These are phyloP conservation scores for Lucifuga dentata DNA, from an alignment of 2,113 vertebrate species.

Conservation along the genomic window DNA sequence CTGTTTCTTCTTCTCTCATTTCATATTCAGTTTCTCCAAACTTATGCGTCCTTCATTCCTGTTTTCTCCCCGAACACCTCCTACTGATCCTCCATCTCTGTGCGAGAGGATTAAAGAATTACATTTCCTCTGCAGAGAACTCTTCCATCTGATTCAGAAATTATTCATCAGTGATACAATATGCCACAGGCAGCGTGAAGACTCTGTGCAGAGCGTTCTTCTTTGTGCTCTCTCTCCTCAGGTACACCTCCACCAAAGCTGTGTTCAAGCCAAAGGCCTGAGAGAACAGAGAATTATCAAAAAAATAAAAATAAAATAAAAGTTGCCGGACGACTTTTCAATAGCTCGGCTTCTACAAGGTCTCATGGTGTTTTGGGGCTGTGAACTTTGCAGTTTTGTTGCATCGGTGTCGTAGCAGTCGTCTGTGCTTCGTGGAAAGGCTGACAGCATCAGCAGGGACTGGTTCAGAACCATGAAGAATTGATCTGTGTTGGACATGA, in stretches of 20 bases:
- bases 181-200: constrained; percentile 7
- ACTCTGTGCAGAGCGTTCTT: constrained; percentile 6
- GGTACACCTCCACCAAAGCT: not conserved
- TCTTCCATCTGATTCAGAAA: constrained; percentile 39
- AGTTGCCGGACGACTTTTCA: not conserved
- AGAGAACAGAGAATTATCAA: not conserved
- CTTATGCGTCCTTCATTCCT: constrained; percentile 1
- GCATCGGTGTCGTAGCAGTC: constrained; percentile 6
- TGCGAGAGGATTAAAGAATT: constrained; percentile 19
- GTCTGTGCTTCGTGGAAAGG: constrained; percentile 12
- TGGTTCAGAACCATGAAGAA: constrained; percentile 54
- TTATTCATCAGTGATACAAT: constrained; percentile 52
- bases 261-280: not conserved
- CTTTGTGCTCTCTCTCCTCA: not conserved
- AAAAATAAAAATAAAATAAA: not conserved
- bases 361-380: constrained; percentile 28
- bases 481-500: constrained; percentile 66
- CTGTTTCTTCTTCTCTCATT: not conserved
- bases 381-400: constrained; percentile 35
- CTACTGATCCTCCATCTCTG: constrained; percentile 8
- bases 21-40: not conserved
- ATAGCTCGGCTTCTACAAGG: not conserved
- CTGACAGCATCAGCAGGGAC: constrained; percentile 33
- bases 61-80: not conserved
- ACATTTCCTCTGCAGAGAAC: constrained; percentile 26